Evolutionary conservation across 1,140 invertebrate genomes (phyloP), one percentile per base, ranked within the genome.

Genomic region (Psilanteris sp.): DNA sequence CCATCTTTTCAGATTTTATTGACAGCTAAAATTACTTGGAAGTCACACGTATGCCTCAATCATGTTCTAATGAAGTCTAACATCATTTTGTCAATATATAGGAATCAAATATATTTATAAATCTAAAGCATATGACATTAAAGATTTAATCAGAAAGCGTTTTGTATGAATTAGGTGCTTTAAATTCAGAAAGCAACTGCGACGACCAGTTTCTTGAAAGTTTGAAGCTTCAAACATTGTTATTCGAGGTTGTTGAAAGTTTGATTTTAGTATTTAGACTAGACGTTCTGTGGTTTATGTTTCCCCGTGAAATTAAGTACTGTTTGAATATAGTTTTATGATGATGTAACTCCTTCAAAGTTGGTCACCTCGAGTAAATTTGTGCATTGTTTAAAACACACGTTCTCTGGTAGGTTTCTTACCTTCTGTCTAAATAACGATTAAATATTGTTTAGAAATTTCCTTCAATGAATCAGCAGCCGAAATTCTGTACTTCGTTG

Each of bases 281-380:
- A 10, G 48, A 27, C 44, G 48, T 54, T 52, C 31, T 37, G 32
- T 62, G 57, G 55, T 55, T 59, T 55, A 55, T 41, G 48, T 55
- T 54, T 71, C 24, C 13, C 37, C 55, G 16, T 34, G 31, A 54
- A 46, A 71, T 59, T 54, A 52, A 71, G 16, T 62, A 34, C 18
- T 44, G 37, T 61, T 62, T 55, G 36, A 71, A 71, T 71, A 41
- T 31, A 71, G 55, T 61, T 71, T 52, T 61, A 71, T 71, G 55
- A 71, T 43, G 44, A 61, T 61, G 37, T 52, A 61, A 29, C 44
- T 71, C 24, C 44, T 52, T 31, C 14, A 71, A 71, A 61, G 18
- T 61, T 71, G 66, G 37, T 61, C 66, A 70, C 20, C 52, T 43
- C 14, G 31, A 46, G 27, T 55, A 31, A 55, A 55, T 67, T 55